Percentiles rank a stretch among this genome's conserved stretches.
phyloP scores from a whole-genome alignment of 2,113 vertebrate genomes.

The Dunckerocampus dactyliophorus region DNA sequence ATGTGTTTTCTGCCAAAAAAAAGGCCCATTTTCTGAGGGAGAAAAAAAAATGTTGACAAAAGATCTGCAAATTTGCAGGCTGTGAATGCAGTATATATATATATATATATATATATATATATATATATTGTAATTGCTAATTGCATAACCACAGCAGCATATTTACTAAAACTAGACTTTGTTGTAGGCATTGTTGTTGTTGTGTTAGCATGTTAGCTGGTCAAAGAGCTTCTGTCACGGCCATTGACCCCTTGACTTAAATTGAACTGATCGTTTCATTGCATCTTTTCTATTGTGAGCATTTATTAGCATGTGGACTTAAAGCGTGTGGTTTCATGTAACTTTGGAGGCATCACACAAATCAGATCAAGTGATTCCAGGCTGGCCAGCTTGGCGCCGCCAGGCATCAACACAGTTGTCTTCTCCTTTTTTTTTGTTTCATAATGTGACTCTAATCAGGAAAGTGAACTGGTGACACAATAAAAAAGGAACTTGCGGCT shows the following conservation, averaged over 20 bases:
- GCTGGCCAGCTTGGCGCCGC: slow-evolving; percentile 2
- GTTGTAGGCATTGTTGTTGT: background rate
- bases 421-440: slow-evolving; percentile 20
- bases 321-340: background rate
- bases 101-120: too few species aligned
- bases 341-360: slow-evolving; percentile 11
- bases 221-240: background rate
- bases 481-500: slow-evolving; percentile 29
- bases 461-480: slow-evolving; percentile 44
- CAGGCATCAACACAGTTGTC: slow-evolving; percentile 14
- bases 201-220: background rate
- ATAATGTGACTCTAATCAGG: slow-evolving; percentile 39
- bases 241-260: too few species aligned
- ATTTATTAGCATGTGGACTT: background rate
- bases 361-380: slow-evolving; percentile 12
- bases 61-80: too few species aligned
- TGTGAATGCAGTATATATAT: too few species aligned
- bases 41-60: too few species aligned
- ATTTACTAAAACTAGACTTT: too few species aligned
- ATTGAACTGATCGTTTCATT: background rate
- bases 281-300: background rate
- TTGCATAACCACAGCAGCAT: too few species aligned
- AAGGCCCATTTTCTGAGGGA: too few species aligned
- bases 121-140: too few species aligned
- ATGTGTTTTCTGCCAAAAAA: too few species aligned